Conservation (phyloP, 2,888 invertebrate species). For the Eulithis testata region DNA sequence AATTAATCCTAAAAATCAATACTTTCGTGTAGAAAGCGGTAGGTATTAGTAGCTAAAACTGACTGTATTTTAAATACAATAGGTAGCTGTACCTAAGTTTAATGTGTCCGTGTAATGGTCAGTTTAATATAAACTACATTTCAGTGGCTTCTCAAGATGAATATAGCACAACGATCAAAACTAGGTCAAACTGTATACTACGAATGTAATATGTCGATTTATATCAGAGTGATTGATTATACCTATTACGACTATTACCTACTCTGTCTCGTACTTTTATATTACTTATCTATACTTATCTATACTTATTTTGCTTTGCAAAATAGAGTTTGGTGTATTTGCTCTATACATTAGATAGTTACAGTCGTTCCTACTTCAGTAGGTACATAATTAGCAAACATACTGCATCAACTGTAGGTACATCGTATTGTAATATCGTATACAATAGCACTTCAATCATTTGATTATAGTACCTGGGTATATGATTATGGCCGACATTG, state of each 20-base stretch:
- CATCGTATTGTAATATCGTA: background rate
- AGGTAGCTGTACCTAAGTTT: too few species aligned
- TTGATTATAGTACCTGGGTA: background rate
- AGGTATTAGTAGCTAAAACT: too few species aligned
- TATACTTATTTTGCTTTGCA: background rate
- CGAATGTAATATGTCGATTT: background rate
- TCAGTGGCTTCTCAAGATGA: conserved; percentile 8
- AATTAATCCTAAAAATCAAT: too few species aligned
- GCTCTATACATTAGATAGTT: too few species aligned
- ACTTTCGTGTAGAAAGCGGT: too few species aligned
- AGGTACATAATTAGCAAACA: too few species aligned
- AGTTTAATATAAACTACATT: background rate
- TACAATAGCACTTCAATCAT: conserved; percentile 4
- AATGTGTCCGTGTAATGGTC: too few species aligned
- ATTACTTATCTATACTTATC: too few species aligned
- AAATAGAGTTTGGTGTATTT: background rate
- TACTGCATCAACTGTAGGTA: too few species aligned
- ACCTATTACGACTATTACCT: too few species aligned
- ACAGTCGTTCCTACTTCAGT: background rate
- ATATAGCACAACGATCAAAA: background rate
- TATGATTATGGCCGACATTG: background rate
- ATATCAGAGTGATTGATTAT: background rate
- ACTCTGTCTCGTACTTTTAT: background rate
- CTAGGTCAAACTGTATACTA: conserved; percentile 10
- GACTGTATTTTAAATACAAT: too few species aligned